Conservation (phyloP, 2,888 invertebrate genomes). For the Tipula vernalis region DNA sequence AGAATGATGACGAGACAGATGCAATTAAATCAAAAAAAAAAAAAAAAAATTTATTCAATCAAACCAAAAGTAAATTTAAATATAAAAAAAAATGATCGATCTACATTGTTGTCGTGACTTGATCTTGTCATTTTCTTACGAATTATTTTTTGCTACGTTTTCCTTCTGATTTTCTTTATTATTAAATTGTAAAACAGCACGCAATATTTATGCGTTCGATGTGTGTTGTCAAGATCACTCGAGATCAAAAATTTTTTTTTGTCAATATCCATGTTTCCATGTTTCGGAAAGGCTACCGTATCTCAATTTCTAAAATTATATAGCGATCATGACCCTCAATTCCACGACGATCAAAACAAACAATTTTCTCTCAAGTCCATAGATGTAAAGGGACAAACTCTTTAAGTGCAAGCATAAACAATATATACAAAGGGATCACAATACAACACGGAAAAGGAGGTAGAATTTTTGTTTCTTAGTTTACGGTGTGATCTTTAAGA, state of each 20-base stretch:
- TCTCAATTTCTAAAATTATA: not conserved
- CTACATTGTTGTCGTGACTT: not conserved
- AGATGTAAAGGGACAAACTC: not conserved
- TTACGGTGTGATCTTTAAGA: not conserved
- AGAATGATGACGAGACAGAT: not conserved
- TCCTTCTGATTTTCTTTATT: not conserved
- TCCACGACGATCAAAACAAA: not conserved
- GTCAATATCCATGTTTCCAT: not conserved
- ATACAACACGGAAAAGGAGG: not conserved
- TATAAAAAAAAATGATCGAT: not conserved
- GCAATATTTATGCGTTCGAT: not conserved
- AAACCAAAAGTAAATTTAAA: not conserved
- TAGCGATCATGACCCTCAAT: not conserved
- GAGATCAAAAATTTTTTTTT: not conserved
- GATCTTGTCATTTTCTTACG: slow-evolving; percentile 7
- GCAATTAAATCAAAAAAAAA: not conserved
- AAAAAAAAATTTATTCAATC: not conserved
- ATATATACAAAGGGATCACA: not conserved
- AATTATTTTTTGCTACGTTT: not conserved
- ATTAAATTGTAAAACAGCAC: slow-evolving; percentile 6
- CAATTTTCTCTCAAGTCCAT: not conserved
- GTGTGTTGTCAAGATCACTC: not conserved
- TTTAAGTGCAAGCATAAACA: not conserved
- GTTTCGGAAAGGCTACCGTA: not conserved
- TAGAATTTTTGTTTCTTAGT: not conserved